These are phyloP conservation scores for Disparrhopalites patrizii DNA, from an alignment of 2,888 invertebrate species.

Conservation along the genomic window DNA sequence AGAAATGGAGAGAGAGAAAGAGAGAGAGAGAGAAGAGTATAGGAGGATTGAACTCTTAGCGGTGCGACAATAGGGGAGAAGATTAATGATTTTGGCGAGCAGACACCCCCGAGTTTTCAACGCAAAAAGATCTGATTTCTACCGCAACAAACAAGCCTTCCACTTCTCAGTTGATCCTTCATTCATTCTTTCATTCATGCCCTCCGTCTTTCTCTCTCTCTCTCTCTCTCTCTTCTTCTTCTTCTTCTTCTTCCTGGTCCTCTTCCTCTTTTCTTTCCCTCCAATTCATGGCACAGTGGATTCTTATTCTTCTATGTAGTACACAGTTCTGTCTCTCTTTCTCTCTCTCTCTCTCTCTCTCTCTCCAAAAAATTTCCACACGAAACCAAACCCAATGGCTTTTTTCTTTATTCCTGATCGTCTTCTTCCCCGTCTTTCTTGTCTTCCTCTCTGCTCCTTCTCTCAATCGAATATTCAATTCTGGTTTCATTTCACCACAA, in stretches of 20 bases:
- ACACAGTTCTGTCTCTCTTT: too few species aligned
- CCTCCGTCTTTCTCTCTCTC: constrained; percentile 8
- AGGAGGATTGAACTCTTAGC: constrained; percentile 24
- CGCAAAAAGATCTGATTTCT: constrained; percentile 43
- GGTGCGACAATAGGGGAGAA: constrained; percentile 45
- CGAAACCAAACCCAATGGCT: background rate
- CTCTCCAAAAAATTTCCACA: background rate
- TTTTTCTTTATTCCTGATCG: background rate
- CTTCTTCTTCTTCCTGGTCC: background rate
- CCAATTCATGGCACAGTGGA: too few species aligned
- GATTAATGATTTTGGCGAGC: constrained; percentile 45
- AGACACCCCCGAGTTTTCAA: constrained; percentile 35
- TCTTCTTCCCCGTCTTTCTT: too few species aligned
- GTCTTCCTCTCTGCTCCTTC: too few species aligned
- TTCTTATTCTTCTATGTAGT: too few species aligned
- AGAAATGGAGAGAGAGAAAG: background rate
- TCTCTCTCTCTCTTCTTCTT: constrained; percentile 7
- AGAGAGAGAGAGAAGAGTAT: constrained; percentile 17
- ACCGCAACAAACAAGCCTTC: constrained; percentile 43
- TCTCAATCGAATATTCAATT: constrained; percentile 9
- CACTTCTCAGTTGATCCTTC: constrained; percentile 32
- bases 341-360: too few species aligned
- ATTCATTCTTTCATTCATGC: constrained; percentile 33
- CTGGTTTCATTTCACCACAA: background rate
- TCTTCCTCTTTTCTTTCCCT: too few species aligned